phyloP scores from a whole-genome alignment of 2,888 invertebrate genomes.

The Scaptomyza caliginosa region DNA sequence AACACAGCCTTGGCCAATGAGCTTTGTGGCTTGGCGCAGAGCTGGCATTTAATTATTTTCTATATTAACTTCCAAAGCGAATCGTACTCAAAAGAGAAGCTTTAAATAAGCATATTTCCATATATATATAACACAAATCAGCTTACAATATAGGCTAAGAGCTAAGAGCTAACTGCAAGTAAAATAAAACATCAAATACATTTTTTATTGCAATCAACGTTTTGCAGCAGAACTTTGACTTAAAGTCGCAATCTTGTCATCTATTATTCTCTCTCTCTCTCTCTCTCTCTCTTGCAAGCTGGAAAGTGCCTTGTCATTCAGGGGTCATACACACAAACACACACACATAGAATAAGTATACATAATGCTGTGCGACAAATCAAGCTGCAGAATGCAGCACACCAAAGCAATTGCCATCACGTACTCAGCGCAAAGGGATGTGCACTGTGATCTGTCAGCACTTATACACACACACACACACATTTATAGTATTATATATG shows the following conservation, averaged over 20 bases:
- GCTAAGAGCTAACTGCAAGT: no score
- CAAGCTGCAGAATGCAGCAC: slow-evolving; percentile 32
- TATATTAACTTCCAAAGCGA: no score
- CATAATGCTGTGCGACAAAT: slow-evolving; percentile 39
- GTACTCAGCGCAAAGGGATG: slow-evolving; percentile 1
- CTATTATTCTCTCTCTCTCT: no score
- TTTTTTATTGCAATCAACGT: not conserved
- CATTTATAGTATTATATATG: not conserved
- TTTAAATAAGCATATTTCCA: no score
- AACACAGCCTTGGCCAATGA: slow-evolving; percentile 5
- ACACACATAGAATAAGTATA: slow-evolving; percentile 21
- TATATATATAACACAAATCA: not conserved
- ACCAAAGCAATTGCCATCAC: slow-evolving; percentile 16
- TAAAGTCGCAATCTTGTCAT: slow-evolving; percentile 1
- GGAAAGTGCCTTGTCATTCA: slow-evolving; percentile 55
- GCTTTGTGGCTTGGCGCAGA: slow-evolving; percentile 20
- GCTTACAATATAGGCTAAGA: not conserved
- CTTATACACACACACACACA: not conserved
- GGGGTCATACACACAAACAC: slow-evolving; percentile 38
- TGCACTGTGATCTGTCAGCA: slow-evolving; percentile 21
- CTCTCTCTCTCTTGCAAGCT: slow-evolving; percentile 8
- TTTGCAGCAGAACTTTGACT: not conserved
- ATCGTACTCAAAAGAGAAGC: no score
- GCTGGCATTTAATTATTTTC: no score
- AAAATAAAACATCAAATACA: not conserved